phyloP scores from a whole-genome alignment of 2,113 vertebrate species.

The Zeus faber region DNA sequence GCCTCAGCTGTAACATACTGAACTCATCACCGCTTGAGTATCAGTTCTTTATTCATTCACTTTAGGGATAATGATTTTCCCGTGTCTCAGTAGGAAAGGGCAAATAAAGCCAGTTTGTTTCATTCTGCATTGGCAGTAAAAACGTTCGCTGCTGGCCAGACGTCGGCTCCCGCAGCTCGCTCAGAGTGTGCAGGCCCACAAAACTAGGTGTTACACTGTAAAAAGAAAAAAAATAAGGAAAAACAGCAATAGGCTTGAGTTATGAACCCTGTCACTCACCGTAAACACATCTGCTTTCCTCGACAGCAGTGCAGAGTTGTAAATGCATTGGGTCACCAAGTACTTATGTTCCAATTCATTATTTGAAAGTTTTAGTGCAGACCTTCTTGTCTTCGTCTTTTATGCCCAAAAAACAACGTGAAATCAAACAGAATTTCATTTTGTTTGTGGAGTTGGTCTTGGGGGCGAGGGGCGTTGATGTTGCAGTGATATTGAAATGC shows the following conservation, averaged over 20 bases:
- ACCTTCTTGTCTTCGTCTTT: constrained; percentile 54
- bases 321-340: constrained; percentile 37
- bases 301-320: not conserved
- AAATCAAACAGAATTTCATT: constrained; percentile 57
- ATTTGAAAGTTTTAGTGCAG: constrained; percentile 46
- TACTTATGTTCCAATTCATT: constrained; percentile 25
- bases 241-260: constrained; percentile 32
- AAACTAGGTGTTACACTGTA: constrained; percentile 35
- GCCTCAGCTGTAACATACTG: constrained; percentile 66
- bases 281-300: constrained; percentile 24
- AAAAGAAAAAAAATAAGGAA: too few relatives aligned
- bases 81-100: constrained; percentile 54
- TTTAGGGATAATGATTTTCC: constrained; percentile 67
- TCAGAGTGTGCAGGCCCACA: constrained; percentile 19
- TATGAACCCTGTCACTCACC: constrained; percentile 10
- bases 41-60: constrained; percentile 64
- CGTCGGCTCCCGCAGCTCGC: constrained; percentile 21
- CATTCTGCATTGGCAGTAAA: constrained; percentile 53
- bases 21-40: constrained; percentile 68
- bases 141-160: constrained; percentile 28
- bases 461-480: constrained; percentile 48
- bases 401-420: constrained; percentile 27
- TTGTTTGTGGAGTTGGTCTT: constrained; percentile 39
- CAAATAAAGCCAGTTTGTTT: constrained; percentile 66
- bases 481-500: constrained; percentile 60